A percentile compares a stretch with the other conserved stretches of the same genome.
These are phyloP conservation scores for Cotesia glomerata DNA, from an alignment of 1,140 invertebrate genomes.

Conservation along the genomic window DNA sequence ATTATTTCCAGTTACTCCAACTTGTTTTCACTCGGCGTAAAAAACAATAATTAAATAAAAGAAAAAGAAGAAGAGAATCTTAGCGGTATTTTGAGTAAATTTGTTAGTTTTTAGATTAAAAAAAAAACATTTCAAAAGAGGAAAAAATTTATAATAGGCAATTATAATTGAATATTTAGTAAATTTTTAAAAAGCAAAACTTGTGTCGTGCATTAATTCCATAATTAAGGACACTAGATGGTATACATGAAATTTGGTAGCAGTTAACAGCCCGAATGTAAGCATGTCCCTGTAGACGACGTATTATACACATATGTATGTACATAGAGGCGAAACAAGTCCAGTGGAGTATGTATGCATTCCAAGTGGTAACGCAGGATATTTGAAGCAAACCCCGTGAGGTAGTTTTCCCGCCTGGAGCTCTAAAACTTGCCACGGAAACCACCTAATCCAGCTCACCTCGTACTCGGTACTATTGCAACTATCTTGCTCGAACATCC, in stretches of 20 bases:
- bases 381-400: not conserved
- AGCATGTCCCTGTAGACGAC: constrained; percentile 15
- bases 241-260: not conserved
- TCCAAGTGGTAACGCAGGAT: constrained; percentile 12
- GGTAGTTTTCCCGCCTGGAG: constrained; percentile 20
- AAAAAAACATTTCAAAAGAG: too few species aligned
- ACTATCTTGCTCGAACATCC: not conserved
- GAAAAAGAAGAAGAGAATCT: not conserved
- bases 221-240: constrained; percentile 20
- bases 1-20: too few species aligned
- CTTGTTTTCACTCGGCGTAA: not conserved
- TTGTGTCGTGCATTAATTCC: constrained; percentile 11
- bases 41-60: not conserved
- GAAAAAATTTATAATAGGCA: too few species aligned
- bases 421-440: constrained; percentile 23
- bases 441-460: constrained; percentile 20
- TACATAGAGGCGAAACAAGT: not conserved
- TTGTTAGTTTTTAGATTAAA: too few species aligned
- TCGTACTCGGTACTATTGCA: too few species aligned
- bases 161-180: not conserved
- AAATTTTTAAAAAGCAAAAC: not conserved
- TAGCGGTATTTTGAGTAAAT: too few species aligned
- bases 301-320: too few species aligned
- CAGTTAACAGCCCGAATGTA: not conserved
- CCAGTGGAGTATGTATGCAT: not conserved